A percentile compares a stretch with the other conserved stretches of the same genome.
Evolutionary conservation across 2,888 invertebrate species (phyloP).

Genomic region (Oscheius sp.): DNA sequence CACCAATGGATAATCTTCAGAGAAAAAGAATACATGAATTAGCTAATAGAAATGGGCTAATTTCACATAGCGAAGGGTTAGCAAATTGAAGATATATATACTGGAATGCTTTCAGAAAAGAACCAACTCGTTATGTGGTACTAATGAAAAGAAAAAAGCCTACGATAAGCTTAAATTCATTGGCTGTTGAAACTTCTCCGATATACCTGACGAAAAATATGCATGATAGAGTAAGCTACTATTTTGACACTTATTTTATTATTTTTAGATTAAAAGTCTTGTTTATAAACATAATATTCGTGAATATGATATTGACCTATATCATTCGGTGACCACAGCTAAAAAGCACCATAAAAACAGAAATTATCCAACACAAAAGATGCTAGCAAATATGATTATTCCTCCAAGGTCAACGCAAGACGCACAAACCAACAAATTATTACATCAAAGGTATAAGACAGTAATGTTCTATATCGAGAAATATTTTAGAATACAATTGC

Average conservation of each 20-base stretch:
- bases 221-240: not conserved
- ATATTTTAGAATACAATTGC: slow-evolving; percentile 46
- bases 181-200: not conserved
- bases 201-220: not conserved
- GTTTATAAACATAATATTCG: not conserved
- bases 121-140: slow-evolving; percentile 5
- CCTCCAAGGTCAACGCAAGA: not conserved
- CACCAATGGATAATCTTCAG: slow-evolving; percentile 38
- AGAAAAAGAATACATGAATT: slow-evolving; percentile 53
- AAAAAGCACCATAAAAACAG: not conserved
- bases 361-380: not conserved
- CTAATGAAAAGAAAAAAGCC: not conserved
- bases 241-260: not conserved
- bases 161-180: not conserved
- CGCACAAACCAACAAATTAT: not conserved
- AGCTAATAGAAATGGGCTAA: slow-evolving; percentile 39
- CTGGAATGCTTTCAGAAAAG: slow-evolving; percentile 7
- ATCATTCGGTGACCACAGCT: not conserved
- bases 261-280: not conserved
- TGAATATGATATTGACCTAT: not conserved
- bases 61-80: slow-evolving; percentile 46
- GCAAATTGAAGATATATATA: slow-evolving; percentile 4
- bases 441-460: not conserved
- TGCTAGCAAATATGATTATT: not conserved
- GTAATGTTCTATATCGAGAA: too few relatives aligned